Evolutionary conservation across 2,113 vertebrate species (phyloP).

Genomic region (Dipodomys merriami): DNA sequence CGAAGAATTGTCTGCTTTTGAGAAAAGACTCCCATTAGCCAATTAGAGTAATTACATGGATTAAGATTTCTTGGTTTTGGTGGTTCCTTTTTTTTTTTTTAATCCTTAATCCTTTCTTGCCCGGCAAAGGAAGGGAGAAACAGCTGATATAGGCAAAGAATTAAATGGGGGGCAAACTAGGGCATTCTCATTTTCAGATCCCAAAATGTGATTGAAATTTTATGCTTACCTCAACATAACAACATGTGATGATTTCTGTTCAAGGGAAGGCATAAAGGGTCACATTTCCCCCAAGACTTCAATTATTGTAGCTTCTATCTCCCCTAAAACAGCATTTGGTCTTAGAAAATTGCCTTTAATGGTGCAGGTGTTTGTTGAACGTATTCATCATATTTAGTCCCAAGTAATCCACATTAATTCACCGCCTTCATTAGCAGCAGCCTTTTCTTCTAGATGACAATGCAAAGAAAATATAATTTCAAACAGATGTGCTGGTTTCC

Average conservation of each 20-base stretch:
- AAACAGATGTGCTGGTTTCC: slow-evolving; percentile 71
- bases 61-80: slow-evolving; percentile 76
- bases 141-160: slow-evolving; percentile 68
- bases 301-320: slow-evolving; percentile 75
- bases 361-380: slow-evolving; percentile 75
- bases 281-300: slow-evolving; percentile 69
- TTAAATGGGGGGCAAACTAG: slow-evolving; percentile 65
- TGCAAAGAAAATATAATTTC: slow-evolving; percentile 70
- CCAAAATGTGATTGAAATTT: slow-evolving; percentile 77
- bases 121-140: slow-evolving; percentile 64
- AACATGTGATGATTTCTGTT: slow-evolving; percentile 71
- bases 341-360: slow-evolving; percentile 77
- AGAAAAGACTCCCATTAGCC: slow-evolving; percentile 77
- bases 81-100: slow-evolving; percentile 48
- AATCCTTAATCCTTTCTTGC: slow-evolving; percentile 69
- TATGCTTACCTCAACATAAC: slow-evolving; percentile 75
- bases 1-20: slow-evolving; percentile 74
- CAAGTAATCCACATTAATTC: slow-evolving; percentile 76
- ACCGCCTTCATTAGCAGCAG: slow-evolving; percentile 71
- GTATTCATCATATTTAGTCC: slow-evolving; percentile 69
- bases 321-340: slow-evolving; percentile 76
- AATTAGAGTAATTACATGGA: slow-evolving; percentile 81
- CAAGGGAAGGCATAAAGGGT: slow-evolving; percentile 68
- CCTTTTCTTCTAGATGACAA: slow-evolving; percentile 68
- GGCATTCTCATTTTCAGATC: slow-evolving; percentile 74